phyloP scores from a whole-genome alignment of 2,113 vertebrate genomes.

The Vulpes ferrilata region DNA sequence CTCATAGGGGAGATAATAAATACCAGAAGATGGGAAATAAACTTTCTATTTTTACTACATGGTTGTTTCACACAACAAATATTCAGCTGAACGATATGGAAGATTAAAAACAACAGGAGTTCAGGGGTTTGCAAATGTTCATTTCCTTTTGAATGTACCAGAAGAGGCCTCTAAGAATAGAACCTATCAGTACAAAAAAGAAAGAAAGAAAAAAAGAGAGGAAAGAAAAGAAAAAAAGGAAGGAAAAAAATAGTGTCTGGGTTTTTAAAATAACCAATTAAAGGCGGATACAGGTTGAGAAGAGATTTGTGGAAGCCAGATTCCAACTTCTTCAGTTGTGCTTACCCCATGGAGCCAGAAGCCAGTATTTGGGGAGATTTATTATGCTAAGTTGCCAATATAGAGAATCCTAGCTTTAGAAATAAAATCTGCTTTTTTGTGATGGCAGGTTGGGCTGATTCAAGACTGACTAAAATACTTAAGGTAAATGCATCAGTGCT shows the following conservation, averaged over 20 bases:
- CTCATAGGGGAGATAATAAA: neutral
- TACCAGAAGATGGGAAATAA: slow-evolving; percentile 24
- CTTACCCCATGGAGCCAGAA: neutral
- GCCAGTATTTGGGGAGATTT: neutral
- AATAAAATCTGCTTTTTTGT: neutral
- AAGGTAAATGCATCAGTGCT: neutral
- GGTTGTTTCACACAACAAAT: slow-evolving; percentile 51
- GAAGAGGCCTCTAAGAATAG: slow-evolving; percentile 22
- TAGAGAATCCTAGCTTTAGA: neutral
- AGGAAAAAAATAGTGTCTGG: neutral
- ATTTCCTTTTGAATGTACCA: slow-evolving; percentile 30
- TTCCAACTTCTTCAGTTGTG: neutral
- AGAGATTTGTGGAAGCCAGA: neutral
- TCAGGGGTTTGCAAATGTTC: neutral
- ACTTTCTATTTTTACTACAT: slow-evolving; percentile 38
- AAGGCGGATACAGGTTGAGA: neutral
- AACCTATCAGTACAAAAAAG: neutral
- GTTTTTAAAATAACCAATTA: neutral
- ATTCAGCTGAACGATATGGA: neutral
- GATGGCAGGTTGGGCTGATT: neutral
- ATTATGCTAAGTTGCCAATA: neutral
- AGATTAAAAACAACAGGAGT: slow-evolving; percentile 24
- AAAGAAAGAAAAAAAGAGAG: neutral
- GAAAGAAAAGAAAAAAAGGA: neutral
- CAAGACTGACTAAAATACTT: neutral